Conservation (phyloP, 2,888 invertebrate species). For the Drosophila anomelani region DNA sequence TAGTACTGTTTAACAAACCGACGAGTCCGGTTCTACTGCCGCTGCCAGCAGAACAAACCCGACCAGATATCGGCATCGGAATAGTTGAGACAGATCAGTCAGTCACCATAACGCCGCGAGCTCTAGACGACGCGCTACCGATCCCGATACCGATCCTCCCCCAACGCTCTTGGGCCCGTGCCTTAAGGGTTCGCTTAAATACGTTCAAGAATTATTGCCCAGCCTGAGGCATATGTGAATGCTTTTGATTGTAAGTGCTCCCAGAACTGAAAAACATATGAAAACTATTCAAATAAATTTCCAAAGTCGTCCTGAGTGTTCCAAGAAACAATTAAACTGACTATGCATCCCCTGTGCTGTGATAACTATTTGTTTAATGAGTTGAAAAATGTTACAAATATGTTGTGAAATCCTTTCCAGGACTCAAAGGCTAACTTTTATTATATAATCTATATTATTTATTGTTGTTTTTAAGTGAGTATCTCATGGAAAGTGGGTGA, state of each 20-base stretch:
- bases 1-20: conserved; percentile 80
- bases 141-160: conserved; percentile 9
- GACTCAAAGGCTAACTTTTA: neutral
- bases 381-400: neutral
- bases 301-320: neutral
- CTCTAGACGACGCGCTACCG: conserved; percentile 43
- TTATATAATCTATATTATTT: neutral
- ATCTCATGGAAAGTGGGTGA: conserved; percentile 11
- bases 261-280: neutral
- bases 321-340: conserved; percentile 7
- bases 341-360: conserved; percentile 10
- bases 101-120: conserved; percentile 68
- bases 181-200: conserved; percentile 24
- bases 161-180: conserved; percentile 9
- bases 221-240: conserved; percentile 34
- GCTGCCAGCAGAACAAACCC: conserved; percentile 31
- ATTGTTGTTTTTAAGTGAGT: conserved; percentile 1
- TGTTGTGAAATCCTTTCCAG: conserved; percentile 13
- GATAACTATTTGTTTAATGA: neutral
- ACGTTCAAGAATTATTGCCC: conserved; percentile 8
- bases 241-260: conserved; percentile 37
- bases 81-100: conserved; percentile 32
- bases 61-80: conserved; percentile 36
- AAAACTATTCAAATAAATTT: conserved; percentile 4
- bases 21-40: conserved; percentile 66